Percentiles rank a stretch among this genome's conserved stretches.
Conservation (phyloP, 2,797 vertebrate genomes). For the Lepus townsendii region DNA sequence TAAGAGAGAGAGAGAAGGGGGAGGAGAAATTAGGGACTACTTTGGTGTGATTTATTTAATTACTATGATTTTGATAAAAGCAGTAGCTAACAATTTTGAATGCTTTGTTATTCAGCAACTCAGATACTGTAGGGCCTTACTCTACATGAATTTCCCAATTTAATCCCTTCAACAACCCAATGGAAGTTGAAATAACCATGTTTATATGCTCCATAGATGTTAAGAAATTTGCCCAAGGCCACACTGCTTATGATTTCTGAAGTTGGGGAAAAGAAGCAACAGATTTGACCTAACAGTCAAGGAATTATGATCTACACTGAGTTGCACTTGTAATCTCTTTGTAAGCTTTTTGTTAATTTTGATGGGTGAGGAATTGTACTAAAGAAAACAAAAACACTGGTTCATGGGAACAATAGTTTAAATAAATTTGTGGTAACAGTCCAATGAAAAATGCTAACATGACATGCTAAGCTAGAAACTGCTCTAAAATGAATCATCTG, state of each 20-base stretch:
- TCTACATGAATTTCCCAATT: not conserved
- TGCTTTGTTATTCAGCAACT: not conserved
- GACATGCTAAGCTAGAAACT: not conserved
- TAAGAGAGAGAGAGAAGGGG: not conserved
- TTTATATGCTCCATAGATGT: not conserved
- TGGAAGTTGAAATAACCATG: not conserved
- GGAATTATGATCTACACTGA: not conserved
- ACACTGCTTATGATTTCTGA: not conserved
- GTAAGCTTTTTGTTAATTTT: slow-evolving; percentile 5
- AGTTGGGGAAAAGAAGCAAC: not conserved
- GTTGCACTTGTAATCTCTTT: not conserved
- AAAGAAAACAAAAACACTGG: not conserved
- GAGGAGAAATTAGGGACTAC: not conserved
- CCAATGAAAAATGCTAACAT: not conserved
- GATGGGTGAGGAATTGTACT: not conserved
- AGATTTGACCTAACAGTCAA: not conserved
- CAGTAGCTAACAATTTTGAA: not conserved
- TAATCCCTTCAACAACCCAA: not conserved
- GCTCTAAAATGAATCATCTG: not conserved
- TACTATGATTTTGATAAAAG: not conserved
- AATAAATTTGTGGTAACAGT: not conserved
- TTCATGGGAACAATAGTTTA: not conserved
- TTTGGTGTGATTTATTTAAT: slow-evolving; percentile 2
- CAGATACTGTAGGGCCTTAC: not conserved
- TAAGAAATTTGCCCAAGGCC: not conserved